phyloP scores from a whole-genome alignment of 2,888 invertebrate genomes.

The Parapristionchus giblindavisi region DNA sequence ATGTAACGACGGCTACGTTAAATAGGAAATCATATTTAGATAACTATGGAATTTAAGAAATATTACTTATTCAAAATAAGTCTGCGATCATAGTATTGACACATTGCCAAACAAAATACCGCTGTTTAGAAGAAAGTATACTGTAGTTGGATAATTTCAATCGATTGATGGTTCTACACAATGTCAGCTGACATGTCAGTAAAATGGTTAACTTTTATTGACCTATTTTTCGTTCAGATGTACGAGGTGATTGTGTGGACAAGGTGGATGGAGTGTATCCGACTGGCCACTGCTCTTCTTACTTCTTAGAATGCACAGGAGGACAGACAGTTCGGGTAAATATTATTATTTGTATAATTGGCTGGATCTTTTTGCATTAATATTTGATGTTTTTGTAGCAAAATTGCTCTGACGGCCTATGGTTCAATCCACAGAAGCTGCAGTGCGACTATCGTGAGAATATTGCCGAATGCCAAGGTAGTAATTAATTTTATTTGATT shows the following conservation, averaged over 20 bases:
- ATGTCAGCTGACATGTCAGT: too few relatives aligned
- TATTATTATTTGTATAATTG: background rate
- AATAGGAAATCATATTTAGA: too few relatives aligned
- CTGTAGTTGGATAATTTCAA: too few relatives aligned
- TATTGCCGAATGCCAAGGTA: conserved; percentile 32
- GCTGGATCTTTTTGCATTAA: background rate
- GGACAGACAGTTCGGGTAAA: background rate
- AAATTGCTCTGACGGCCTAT: conserved; percentile 35
- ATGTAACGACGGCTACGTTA: too few relatives aligned
- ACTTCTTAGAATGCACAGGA: conserved; percentile 16
- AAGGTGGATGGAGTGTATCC: conserved; percentile 31
- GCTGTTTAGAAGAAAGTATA: too few relatives aligned
- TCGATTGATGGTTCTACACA: too few relatives aligned
- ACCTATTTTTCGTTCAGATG: background rate
- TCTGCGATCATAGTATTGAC: too few relatives aligned
- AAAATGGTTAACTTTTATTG: too few relatives aligned
- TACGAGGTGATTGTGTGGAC: conserved; percentile 30
- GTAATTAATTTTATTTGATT: background rate
- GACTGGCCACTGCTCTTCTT: conserved; percentile 12
- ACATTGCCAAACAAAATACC: too few relatives aligned
- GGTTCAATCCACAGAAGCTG: conserved; percentile 35
- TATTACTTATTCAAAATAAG: too few relatives aligned
- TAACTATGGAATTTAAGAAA: too few relatives aligned
- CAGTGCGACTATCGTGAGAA: conserved; percentile 39
- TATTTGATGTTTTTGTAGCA: background rate